Base-by-base conservation (phyloP, 1,140 invertebrate genomes). In the Epicauta chinensis region DNA sequence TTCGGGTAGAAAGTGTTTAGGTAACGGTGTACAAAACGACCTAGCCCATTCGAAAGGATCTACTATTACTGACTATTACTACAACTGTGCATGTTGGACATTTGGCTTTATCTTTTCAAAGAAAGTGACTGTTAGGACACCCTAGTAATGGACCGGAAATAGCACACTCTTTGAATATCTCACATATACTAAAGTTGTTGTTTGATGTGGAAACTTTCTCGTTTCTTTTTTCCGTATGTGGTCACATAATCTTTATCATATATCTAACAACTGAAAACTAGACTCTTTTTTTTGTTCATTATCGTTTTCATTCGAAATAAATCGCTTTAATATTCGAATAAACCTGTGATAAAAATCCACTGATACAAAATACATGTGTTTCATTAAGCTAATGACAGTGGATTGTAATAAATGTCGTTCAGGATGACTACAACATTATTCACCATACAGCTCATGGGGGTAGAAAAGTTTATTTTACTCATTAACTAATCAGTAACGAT, bases 61-160 rank as follows among this genome's bases (percentile, higher is more conserved):
- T 29, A 44, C 49, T n/a, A n/a, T n/a, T n/a, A 23, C 23, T 23
- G 4, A 23, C 23, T 23, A 23, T 23, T 23, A 23, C 23, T 23
- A 0, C 23, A 23, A 23, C 23, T 23, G 23, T 23, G n/a, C n/a
- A n/a, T n/a, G n/a, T 39, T 51, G 50, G 50, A 52, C 50, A 52
- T 52, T 52, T 34, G 17, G 35, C 50, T 52, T 52, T 52, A 52
- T 52, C 50, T 45, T 52, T 34, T 36, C 23, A 36, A 30, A 41
- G 50, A 42, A 52, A 44, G 40, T 45, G 50, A 52, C 50, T 52
- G 7, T 23, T 23, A 5, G 23, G 42, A 41, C 39, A 44, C 40
- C 40, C 36, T 45, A 34, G 41, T 44, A 45, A 52, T 45, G 41
- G 50, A 37, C 36, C 50, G 50, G 50, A 52, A 52, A 52, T 52